Evolutionary conservation across 2,888 invertebrate genomes (phyloP), one percentile per base, ranked within the genome.

Genomic region (Nasonia oneida): DNA sequence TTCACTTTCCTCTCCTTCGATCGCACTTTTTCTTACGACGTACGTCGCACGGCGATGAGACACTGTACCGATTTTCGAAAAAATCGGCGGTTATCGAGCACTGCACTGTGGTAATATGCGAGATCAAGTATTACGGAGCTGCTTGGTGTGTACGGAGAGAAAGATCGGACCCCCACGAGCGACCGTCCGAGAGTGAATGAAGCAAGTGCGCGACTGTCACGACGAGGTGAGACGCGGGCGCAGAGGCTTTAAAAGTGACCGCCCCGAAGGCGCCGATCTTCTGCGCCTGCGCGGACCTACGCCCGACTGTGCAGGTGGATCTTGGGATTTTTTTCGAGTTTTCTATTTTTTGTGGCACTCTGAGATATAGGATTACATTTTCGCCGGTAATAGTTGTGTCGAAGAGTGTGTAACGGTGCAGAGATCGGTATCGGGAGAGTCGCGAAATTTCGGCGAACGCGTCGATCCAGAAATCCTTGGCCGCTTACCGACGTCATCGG

Each of bases 1-100:
- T 67, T 67, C 67, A 67, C 67, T 67, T 67, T 67, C 67, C 67
- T 67, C 67, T 29, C 67, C 33, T 33, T 67, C 67, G 67, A 14
- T 67, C 33, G 67, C 33, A 14, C 67, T 57, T 18, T 57, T 57
- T n/a, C n/a, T 57, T n/a, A 0, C n/a, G 4, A 15, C n/a, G 0
- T 57, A 53, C 18, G 4, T 15, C 8, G 10, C 18, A 15, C 10
- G 15, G 2, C 15, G 10, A 53, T 53, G 4, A 37, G 3, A 18
- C 18, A 53, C 53, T 42, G 10, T 47, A 47, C 47, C 47, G 47
- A 47, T 47, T 12, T 47, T 47, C 47, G 10, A 47, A 47, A 47
- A 47, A 47, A 14, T 47, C 47, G 12, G 10, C 2, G 1, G 47
- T 47, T 47, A 12, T 47, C 12, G 2, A 47, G 12, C 47, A 47